phyloP scores from a whole-genome alignment of 2,888 invertebrate genomes.

The Slavum lentiscoides region DNA sequence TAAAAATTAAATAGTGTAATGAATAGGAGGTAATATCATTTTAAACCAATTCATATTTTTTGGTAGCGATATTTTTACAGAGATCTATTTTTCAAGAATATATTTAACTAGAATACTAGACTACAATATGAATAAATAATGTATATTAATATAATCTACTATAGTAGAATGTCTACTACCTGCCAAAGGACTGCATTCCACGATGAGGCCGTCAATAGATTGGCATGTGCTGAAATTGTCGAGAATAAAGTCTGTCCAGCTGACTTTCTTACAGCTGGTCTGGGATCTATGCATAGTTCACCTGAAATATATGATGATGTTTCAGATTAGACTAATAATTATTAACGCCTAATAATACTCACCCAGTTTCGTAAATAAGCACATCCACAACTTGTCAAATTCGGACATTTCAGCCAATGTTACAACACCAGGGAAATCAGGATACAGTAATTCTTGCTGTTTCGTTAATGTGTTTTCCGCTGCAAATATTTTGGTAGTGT shows the following conservation, averaged over 20 bases:
- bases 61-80: too few relatives aligned
- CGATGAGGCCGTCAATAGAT: conserved; percentile 80
- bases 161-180: conserved; percentile 58
- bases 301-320: conserved; percentile 61
- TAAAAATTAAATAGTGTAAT: too few relatives aligned
- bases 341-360: conserved; percentile 56
- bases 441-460: conserved; percentile 65
- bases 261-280: conserved; percentile 95
- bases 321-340: neutral
- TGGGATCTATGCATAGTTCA: conserved; percentile 89
- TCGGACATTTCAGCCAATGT: conserved; percentile 71
- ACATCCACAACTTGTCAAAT: conserved; percentile 95
- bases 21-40: too few relatives aligned
- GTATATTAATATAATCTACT: neutral
- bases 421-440: conserved; percentile 80
- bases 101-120: too few relatives aligned
- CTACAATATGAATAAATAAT: neutral
- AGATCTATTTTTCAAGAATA: too few relatives aligned
- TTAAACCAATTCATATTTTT: too few relatives aligned
- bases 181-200: conserved; percentile 96
- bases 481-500: neutral
- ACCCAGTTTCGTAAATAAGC: conserved; percentile 83
- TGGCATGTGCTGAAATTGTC: conserved; percentile 94
- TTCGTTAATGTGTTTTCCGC: neutral
- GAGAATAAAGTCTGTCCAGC: conserved; percentile 97